phyloP scores from a whole-genome alignment of 2,888 invertebrate genomes.

The Drosophila acutilabella region DNA sequence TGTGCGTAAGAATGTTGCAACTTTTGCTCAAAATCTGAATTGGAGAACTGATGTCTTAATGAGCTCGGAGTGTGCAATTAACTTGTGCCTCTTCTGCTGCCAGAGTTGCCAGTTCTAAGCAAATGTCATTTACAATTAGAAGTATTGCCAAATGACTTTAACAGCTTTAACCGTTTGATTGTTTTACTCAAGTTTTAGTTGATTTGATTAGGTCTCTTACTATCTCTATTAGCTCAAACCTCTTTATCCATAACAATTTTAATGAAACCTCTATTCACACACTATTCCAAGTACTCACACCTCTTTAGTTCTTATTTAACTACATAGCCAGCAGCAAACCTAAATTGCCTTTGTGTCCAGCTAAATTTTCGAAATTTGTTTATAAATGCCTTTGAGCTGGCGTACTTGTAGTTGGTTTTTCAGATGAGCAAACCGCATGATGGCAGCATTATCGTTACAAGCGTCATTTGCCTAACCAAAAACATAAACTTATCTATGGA shows the following conservation, averaged over 20 bases:
- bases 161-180: background rate
- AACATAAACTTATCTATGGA: constrained; percentile 44
- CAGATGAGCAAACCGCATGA: constrained; percentile 11
- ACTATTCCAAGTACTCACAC: background rate
- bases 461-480: constrained; percentile 61
- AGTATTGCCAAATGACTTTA: constrained; percentile 26
- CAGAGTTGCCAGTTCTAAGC: constrained; percentile 13
- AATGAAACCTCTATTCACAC: background rate
- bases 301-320: background rate
- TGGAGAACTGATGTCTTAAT: constrained; percentile 37
- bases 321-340: background rate
- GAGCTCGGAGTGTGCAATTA: constrained; percentile 61
- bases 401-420: constrained; percentile 13
- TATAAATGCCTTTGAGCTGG: background rate
- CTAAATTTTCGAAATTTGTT: constrained; percentile 6
- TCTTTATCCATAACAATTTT: too few relatives aligned
- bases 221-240: too few relatives aligned
- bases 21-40: constrained; percentile 10
- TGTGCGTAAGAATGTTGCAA: constrained; percentile 26
- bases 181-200: background rate
- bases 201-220: too few relatives aligned
- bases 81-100: constrained; percentile 19
- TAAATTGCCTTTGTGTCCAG: background rate
- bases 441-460: constrained; percentile 53
- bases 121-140: constrained; percentile 56